A percentile compares a stretch with the other conserved stretches of the same genome.
These are phyloP conservation scores for Coturnix japonica DNA, from an alignment of 2,113 vertebrate species.

Conservation along the genomic window DNA sequence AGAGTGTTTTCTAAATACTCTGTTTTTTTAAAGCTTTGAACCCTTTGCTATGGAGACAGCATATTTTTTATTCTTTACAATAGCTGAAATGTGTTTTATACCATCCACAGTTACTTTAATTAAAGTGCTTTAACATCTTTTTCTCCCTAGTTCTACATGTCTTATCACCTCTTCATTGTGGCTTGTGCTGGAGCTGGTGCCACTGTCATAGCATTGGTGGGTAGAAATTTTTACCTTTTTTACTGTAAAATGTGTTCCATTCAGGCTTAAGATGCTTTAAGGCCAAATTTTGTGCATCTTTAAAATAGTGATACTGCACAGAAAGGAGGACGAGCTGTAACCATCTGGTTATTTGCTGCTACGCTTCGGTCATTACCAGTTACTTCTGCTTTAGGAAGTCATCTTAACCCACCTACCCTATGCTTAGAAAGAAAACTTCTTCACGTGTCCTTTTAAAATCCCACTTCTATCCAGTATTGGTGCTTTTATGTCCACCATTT, in stretches of 20 bases:
- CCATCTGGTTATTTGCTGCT: not conserved
- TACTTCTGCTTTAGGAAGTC: not conserved
- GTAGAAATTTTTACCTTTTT: constrained; percentile 58
- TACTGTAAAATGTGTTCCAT: not conserved
- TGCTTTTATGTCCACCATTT: not conserved
- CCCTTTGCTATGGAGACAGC: not conserved
- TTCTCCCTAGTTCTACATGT: constrained; percentile 92
- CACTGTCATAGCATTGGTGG: constrained; percentile 97
- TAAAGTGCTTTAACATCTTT: constrained; percentile 21
- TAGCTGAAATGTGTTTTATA: not conserved
- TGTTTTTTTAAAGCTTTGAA: not conserved
- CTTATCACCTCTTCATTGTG: constrained; percentile 97
- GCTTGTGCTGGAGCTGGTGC: constrained; percentile 97
- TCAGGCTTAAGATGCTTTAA: constrained; percentile 40
- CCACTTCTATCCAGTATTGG: not conserved
- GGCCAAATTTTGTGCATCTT: not conserved
- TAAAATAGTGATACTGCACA: not conserved
- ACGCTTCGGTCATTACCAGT: not conserved
- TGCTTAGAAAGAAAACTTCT: not conserved
- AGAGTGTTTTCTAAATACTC: not conserved
- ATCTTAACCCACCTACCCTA: not conserved
- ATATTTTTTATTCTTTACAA: not conserved
- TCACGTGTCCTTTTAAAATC: not conserved
- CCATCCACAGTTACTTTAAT: not conserved
- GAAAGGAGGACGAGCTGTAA: not conserved